These are phyloP conservation scores for Rostratula benghalensis DNA, from an alignment of 2,113 vertebrate genomes.

Conservation along the genomic window DNA sequence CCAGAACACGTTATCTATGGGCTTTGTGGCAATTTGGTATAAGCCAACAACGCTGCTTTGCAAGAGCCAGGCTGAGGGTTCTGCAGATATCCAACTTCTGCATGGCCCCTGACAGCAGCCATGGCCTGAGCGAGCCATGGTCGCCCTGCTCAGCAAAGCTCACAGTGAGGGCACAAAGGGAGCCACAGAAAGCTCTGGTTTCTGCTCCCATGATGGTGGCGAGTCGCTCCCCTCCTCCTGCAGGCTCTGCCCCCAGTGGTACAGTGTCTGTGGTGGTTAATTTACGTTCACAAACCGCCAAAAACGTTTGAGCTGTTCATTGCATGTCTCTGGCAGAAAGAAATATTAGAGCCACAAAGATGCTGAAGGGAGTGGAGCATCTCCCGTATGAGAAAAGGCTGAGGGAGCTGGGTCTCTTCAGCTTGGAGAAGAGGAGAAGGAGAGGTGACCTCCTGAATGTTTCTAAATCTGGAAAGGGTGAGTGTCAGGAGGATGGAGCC, in stretches of 20 bases:
- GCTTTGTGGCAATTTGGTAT: background rate
- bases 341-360: too few relatives aligned
- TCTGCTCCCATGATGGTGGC: accelerated
- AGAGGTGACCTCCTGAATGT: too few relatives aligned
- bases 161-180: background rate
- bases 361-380: too few relatives aligned
- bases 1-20: background rate
- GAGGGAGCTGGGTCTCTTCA: too few relatives aligned
- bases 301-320: background rate
- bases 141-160: accelerated
- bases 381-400: too few relatives aligned
- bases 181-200: background rate
- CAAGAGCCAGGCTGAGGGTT: background rate
- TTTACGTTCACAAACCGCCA: background rate
- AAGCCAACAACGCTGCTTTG: background rate
- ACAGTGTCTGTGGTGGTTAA: background rate
- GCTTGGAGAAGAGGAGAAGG: too few relatives aligned
- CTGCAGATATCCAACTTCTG: too few relatives aligned
- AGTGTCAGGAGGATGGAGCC: too few relatives aligned
- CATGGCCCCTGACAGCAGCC: accelerated
- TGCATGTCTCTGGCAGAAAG: background rate
- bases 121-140: background rate
- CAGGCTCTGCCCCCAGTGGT: background rate
- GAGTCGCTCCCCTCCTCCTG: background rate
- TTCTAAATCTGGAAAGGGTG: too few relatives aligned